phyloP scores from a whole-genome alignment of 2,113 vertebrate genomes.

The Actenoides lindsayi region DNA sequence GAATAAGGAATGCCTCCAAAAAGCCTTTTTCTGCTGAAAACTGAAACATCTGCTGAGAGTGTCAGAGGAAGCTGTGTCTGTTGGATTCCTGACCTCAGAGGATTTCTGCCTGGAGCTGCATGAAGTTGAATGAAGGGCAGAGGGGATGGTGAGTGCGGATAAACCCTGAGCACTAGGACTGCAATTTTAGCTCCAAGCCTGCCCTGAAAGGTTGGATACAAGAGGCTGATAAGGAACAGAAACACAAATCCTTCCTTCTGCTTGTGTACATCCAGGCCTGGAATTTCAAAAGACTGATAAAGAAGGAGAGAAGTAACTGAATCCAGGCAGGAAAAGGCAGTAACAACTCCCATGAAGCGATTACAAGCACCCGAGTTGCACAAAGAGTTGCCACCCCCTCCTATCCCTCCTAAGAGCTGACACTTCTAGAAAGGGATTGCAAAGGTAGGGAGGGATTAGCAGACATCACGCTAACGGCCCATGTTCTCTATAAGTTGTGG shows the following conservation, averaged over 20 bases:
- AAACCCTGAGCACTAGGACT: not conserved
- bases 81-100: not conserved
- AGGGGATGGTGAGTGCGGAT: not conserved
- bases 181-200: not conserved
- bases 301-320: not conserved
- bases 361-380: not conserved
- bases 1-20: not conserved
- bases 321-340: not conserved
- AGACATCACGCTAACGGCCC: not conserved
- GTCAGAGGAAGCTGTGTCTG: not conserved
- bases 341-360: not conserved
- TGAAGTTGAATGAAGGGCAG: not conserved
- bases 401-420: not conserved
- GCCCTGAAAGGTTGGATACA: not conserved
- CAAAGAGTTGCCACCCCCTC: not conserved
- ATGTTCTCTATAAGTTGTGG: not conserved
- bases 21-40: not conserved
- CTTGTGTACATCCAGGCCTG: not conserved
- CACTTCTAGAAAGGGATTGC: not conserved
- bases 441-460: not conserved
- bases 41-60: not conserved
- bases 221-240: not conserved
- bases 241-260: not conserved
- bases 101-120: not conserved
- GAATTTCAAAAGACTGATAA: not conserved